phyloP scores from a whole-genome alignment of 2,888 invertebrate species.

The Oscheius onirici region DNA sequence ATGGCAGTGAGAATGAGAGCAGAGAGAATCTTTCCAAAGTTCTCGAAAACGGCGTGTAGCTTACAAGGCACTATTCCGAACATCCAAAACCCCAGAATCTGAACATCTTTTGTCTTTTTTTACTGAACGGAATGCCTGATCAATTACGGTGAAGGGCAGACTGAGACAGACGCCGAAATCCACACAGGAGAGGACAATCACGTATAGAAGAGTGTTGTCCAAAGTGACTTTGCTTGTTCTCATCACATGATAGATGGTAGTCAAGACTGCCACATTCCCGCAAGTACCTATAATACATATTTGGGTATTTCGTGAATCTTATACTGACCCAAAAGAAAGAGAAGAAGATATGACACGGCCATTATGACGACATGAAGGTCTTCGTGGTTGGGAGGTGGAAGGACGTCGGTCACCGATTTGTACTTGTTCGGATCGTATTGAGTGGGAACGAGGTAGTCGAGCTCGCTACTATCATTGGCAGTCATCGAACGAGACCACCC shows the following conservation, averaged over 20 bases:
- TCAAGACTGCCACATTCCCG: conserved; percentile 68
- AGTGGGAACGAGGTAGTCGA: conserved; percentile 16
- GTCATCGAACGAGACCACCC: neutral
- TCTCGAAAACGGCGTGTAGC: conserved; percentile 69
- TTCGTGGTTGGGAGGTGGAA: conserved; percentile 69
- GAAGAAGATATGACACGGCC: conserved; percentile 67
- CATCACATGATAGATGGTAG: conserved; percentile 67
- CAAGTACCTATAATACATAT: conserved; percentile 58
- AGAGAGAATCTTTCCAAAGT: conserved; percentile 68
- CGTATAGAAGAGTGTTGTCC: conserved; percentile 69
- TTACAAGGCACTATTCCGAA: conserved; percentile 68
- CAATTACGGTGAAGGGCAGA: conserved; percentile 69
- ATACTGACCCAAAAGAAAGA: conserved; percentile 61
- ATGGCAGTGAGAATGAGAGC: conserved; percentile 67
- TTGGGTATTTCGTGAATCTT: neutral
- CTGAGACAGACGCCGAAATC: conserved; percentile 69
- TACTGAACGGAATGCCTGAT: conserved; percentile 52
- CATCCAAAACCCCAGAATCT: conserved; percentile 71
- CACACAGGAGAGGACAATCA: conserved; percentile 68
- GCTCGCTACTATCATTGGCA: conserved; percentile 8
- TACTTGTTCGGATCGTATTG: conserved; percentile 35
- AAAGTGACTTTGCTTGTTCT: conserved; percentile 55
- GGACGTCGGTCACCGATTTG: conserved; percentile 60
- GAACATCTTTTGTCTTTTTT: neutral
- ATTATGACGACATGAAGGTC: conserved; percentile 68